Base-by-base conservation (phyloP, 2,113 vertebrate genomes). In the Aix galericulata region DNA sequence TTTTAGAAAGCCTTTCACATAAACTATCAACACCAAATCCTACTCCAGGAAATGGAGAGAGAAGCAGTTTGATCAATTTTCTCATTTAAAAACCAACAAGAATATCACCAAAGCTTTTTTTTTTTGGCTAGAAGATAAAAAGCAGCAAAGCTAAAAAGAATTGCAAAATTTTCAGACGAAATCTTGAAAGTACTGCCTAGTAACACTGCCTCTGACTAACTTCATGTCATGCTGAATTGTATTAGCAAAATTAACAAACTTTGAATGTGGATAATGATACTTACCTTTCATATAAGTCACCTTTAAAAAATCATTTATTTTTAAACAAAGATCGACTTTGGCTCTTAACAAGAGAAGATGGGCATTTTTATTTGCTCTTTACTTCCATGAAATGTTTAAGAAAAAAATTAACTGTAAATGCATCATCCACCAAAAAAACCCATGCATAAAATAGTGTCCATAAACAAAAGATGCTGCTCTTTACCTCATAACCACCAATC, bases 271-370 rank as follows among this genome's bases (percentile, higher is more conserved):
- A 34, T 59, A 81, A 56, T 27, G 62, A 73, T 21, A 94, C 96
- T 95, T 94, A 97, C 95, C 96, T 94, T 68, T 20, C 76, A 31
- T 2, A 66, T 20, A 88, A 86, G 52, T 26, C 90, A 80, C 67
- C 55, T 86, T 60, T 87, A 87, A 53, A 52, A 32, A 32, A 5
- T 55, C 58, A 8, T 11, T 2, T 13, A 15, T 82, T 84, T 80
- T 66, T 71, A 82, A 91, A 82, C 27, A 74, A 76, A 93, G 63
- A 38, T 13, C 66, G 53, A 86, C 82, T 94, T 72, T 60, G 29
- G 29, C 20, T 91, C 68, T 88, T 84, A 87, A 62, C 16, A 73
- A 53, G 83, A 50, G 25, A 80, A 7, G 3, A 60, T 17, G 15
- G 8, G 46, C 1, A 5, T 55, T 82, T 89, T 34, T 21, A 76